Conservation (phyloP, 2,888 invertebrate species). For the Autographa gamma region DNA sequence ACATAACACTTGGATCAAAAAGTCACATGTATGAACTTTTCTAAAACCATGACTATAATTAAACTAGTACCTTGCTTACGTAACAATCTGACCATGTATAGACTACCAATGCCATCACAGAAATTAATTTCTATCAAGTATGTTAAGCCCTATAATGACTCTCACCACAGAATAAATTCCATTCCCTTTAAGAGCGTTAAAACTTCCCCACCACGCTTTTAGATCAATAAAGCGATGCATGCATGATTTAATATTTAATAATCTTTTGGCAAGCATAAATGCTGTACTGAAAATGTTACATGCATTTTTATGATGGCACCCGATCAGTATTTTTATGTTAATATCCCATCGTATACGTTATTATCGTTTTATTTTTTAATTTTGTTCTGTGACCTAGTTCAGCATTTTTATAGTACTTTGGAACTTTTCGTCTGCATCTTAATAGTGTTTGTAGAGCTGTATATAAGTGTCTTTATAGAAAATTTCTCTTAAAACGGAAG, state of each 20-base stretch:
- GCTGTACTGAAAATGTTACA: constrained; percentile 2
- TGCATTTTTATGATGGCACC: constrained; percentile 6
- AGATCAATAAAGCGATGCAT: constrained; percentile 7
- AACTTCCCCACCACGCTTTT: background rate
- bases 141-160: background rate
- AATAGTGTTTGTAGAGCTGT: too few relatives aligned
- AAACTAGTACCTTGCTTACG: too few relatives aligned
- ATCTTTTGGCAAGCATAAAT: constrained; percentile 5
- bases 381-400: background rate
- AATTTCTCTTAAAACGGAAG: too few relatives aligned
- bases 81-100: background rate
- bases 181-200: constrained; percentile 5
- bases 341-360: background rate
- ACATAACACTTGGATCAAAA: too few relatives aligned
- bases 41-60: too few relatives aligned
- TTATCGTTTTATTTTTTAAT: background rate
- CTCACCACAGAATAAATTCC: background rate
- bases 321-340: background rate
- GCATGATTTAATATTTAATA: constrained; percentile 6
- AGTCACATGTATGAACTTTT: too few relatives aligned
- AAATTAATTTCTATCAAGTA: background rate
- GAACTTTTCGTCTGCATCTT: background rate
- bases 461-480: too few relatives aligned
- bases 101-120: background rate
- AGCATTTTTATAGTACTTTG: background rate